Base-by-base conservation (phyloP, 2,888 invertebrate genomes). In the Drosophila colorata region DNA sequence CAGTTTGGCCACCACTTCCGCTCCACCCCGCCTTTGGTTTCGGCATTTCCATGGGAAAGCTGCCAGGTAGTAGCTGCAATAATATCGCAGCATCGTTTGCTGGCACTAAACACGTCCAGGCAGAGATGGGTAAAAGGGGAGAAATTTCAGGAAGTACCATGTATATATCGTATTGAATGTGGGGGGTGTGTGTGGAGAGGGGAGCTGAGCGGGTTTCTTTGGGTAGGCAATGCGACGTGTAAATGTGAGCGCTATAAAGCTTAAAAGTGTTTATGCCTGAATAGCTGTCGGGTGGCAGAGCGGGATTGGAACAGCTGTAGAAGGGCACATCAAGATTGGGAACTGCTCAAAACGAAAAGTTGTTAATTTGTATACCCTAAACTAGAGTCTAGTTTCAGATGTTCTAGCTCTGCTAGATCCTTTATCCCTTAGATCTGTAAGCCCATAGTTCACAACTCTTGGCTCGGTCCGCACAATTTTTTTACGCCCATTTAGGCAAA, bases 211-310 rank as follows among this genome's bases (percentile, higher is more conserved):
- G 61, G 47, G 46, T 55, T 53, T 38, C 61, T 47, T 63, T 23
- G 68, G 55, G 60, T 74, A 86, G 80, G 78, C 83, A 70, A 73
- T 83, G 75, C 80, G 73, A 83, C 80, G 83, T 83, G 83, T 83
- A 80, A 83, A 83, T 75, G 87, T 84, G 81, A 65, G 44, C 51
- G 66, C 78, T 66, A 87, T 80, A 78, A 85, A 85, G 82, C 77
- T 87, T 70, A 80, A 83, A 78, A 78, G 84, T 78, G 88, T 86
- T 81, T 83, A 79, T 83, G 75, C 78, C 64, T 66, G 57, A 74
- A 73, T 78, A 70, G 80, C 63, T 66, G 41, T 37, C 33, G 47
- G 46, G 28, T 20, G 37, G 59, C 28, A 9, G 16, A 14, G 33
- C 43, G 44, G 16, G 20, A 0, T n/a, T n/a, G n/a, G n/a, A n/a